Base-by-base conservation (phyloP, 2,113 vertebrate genomes). In the Hydrolagus affinis region DNA sequence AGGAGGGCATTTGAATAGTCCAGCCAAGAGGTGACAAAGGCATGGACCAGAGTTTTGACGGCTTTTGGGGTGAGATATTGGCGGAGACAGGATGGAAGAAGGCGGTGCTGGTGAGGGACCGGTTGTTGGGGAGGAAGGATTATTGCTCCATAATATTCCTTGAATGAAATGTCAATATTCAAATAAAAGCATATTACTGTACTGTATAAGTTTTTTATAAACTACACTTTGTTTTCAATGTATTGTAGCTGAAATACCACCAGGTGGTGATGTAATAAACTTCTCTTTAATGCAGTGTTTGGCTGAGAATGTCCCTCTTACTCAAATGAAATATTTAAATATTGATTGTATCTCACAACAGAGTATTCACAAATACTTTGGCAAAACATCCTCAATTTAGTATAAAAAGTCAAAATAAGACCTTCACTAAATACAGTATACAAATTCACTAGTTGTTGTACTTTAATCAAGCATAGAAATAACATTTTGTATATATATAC, bases 211-310 rank as follows among this genome's bases (percentile, higher is more conserved):
- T n/a, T 44, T 44, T 44, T 44, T 44, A 25, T 73, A 32, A 73
- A 73, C 12, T 11, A 28, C 14, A 6, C 11, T 73, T 73, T 73
- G 7, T 7, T 15, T 30, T 73, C 76, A 62, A 62, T 62, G 59
- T 11, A 83, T 21, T 83, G 78, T 15, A 30, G 78, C 78, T 28
- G 23, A 19, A 21, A 83, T 66, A 30, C 78, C 78, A 64, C 60
- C 30, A 64, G 78, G 62, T 83, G 78, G 78, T 64, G 66, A 66
- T 68, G 28, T 83, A 83, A 32, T 30, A 28, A 6, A 83, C 8
- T 32, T 74, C 72, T 66, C 6, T 44, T 83, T 9, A 66, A 64
- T 83, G 10, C 57, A 62, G 25, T 28, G 15, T 14, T 83, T 44
- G 44, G 44, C 1, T 44, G 44, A 44, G 2, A 44, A 44, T 44